Percentiles rank a stretch among this genome's conserved stretches.
Conservation (phyloP, 1,140 invertebrate genomes). For the Latrodectus geometricus region DNA sequence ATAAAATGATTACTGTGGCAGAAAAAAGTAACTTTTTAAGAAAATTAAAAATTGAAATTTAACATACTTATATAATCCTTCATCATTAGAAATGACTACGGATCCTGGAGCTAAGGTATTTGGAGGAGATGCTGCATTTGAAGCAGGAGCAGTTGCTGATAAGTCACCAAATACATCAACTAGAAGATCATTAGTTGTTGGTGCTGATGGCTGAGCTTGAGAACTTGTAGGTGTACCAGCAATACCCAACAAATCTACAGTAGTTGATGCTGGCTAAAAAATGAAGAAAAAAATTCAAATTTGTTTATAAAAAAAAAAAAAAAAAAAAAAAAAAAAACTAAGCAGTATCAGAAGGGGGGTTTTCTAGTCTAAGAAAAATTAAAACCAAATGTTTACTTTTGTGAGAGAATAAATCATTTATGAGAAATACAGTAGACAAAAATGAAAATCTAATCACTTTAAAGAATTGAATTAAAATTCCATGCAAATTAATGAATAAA, state of each 20-base stretch:
- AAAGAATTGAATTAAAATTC: too few relatives aligned
- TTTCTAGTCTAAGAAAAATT: too few relatives aligned
- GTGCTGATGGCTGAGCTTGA: conserved; percentile 70
- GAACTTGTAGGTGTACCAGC: conserved; percentile 74
- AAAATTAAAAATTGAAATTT: background rate
- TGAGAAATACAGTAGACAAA: too few relatives aligned
- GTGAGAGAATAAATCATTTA: too few relatives aligned
- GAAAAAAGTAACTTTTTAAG: too few relatives aligned
- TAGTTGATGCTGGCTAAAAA: conserved; percentile 67
- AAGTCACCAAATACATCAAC: conserved; percentile 93
- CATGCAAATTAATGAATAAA: too few relatives aligned
- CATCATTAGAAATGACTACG: conserved; percentile 65
- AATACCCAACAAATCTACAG: conserved; percentile 85
- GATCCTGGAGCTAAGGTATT: conserved; percentile 62
- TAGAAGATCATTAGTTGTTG: conserved; percentile 76
- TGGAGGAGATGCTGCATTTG: conserved; percentile 73
- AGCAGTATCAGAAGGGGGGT: too few relatives aligned
- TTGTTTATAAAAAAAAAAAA: too few relatives aligned
- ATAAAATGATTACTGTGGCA: too few relatives aligned
- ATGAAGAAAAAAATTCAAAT: background rate
- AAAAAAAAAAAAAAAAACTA: too few relatives aligned
- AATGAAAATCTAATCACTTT: too few relatives aligned
- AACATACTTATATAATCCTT: conserved; percentile 80
- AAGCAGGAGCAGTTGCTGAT: conserved; percentile 61
- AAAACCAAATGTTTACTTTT: too few relatives aligned